These are phyloP conservation scores for Drosophila willistoni DNA, from an alignment of 1,140 invertebrate genomes.

Conservation along the genomic window DNA sequence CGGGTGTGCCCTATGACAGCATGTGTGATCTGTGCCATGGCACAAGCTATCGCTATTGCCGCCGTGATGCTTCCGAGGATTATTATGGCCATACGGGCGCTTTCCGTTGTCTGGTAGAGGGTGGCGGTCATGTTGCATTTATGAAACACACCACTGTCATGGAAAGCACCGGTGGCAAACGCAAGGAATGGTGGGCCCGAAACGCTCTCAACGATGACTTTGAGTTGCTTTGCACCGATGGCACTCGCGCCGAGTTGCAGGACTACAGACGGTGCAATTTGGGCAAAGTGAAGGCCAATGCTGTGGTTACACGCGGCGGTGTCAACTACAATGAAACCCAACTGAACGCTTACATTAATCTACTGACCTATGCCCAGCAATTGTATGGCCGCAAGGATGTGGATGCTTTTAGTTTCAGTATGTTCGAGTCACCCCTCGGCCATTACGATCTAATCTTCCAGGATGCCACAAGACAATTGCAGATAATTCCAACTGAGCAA, in stretches of 20 bases:
- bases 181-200: conserved; percentile 95
- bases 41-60: conserved; percentile 91
- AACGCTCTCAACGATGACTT: conserved; percentile 96
- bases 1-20: conserved; percentile 92
- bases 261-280: conserved; percentile 95
- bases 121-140: conserved; percentile 97
- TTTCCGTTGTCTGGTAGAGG: conserved; percentile 96
- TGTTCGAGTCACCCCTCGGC: conserved; percentile 92
- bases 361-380: conserved; percentile 95
- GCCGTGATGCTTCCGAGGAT: conserved; percentile 92
- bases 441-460: conserved; percentile 96
- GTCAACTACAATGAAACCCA: conserved; percentile 90
- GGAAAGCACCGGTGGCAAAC: conserved; percentile 95
- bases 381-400: conserved; percentile 93
- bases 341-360: conserved; percentile 92
- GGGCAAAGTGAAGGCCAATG: conserved; percentile 95
- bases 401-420: conserved; percentile 95
- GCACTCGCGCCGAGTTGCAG: conserved; percentile 90
- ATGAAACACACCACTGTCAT: conserved; percentile 95
- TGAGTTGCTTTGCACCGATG: conserved; percentile 96
- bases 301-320: conserved; percentile 93
- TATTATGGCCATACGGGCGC: conserved; percentile 96
- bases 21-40: conserved; percentile 98
- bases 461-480: conserved; percentile 94
- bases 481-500: conserved; percentile 86